Base-by-base conservation (phyloP, 2,888 invertebrate genomes). In the Odontocolon sp. region DNA sequence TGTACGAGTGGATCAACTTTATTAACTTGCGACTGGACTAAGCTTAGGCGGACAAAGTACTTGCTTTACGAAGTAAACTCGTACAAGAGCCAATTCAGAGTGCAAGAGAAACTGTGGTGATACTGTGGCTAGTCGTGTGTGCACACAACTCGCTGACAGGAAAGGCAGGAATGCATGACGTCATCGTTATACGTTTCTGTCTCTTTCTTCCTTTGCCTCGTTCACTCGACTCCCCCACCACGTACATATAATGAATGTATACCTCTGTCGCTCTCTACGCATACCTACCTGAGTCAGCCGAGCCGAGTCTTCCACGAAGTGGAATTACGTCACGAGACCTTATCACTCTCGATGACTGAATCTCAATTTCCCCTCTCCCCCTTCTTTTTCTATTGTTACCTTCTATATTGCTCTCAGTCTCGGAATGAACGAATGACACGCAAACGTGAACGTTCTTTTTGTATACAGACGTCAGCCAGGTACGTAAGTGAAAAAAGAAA, bases 81-180 rank as follows among this genome's bases (percentile, higher is more conserved):
- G 54, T 67, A 67, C 67, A 69, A 63, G 31, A n/a, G 36, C 16
- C 16, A 36, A 36, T 8, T 9, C n/a, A 56, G 70, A 52, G 23
- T 23, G 47, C 9, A n/a, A n/a, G 38, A 36, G 18, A 16, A 9
- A n/a, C 36, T 14, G 33, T 31, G 33, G 23, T 16, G 50, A 28
- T 33, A 50, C 31, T 45, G n/a, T 4, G 50, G 14, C 26, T 21
- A 18, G n/a, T 14, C 47, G 23, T 38, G 11, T 57, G 14, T 18
- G 16, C 59, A 59, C 69, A 21, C 26, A n/a, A 36, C 38, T 21
- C 38, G 75, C 64, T 67, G 79, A 72, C 73, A 47, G 40, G 28
- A 54, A 56, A 63, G 63, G 57, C 61, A 75, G 71, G 79, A 79
- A 79, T 79, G 73, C 78, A 63, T 79, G 79, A 79, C 79, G 79